phyloP scores from a whole-genome alignment of 2,888 invertebrate genomes.

The Autographa pulchrina region DNA sequence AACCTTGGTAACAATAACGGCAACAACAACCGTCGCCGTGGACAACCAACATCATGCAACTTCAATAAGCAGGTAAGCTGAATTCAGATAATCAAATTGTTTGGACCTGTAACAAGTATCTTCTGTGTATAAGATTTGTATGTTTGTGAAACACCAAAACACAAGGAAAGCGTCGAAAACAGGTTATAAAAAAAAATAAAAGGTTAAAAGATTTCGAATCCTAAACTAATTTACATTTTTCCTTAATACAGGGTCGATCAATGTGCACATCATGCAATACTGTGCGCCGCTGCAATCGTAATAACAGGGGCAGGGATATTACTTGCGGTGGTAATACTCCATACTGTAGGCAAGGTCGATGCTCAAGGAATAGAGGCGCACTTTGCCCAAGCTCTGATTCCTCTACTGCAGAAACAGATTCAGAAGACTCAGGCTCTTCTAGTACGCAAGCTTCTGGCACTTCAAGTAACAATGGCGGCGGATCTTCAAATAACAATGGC shows the following conservation, averaged over 20 bases:
- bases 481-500: background rate
- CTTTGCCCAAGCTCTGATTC: constrained; percentile 2
- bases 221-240: background rate
- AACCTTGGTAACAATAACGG: too few relatives aligned
- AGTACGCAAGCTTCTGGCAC: background rate
- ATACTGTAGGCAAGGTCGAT: constrained; percentile 20
- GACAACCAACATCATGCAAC: background rate
- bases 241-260: constrained; percentile 7
- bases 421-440: background rate
- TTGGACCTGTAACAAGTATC: too few relatives aligned
- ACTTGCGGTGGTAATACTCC: constrained; percentile 15
- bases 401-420: background rate
- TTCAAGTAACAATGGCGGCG: background rate
- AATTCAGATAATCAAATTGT: background rate
- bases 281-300: constrained; percentile 14
- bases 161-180: too few relatives aligned
- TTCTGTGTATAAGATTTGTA: too few relatives aligned
- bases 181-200: too few relatives aligned
- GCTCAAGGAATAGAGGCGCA: constrained; percentile 11
- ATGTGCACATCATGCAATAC: constrained; percentile 12
- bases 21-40: background rate
- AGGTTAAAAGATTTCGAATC: too few relatives aligned
- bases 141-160: too few relatives aligned
- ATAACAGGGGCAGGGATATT: constrained; percentile 1
- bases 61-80: background rate